phyloP scores from a whole-genome alignment of 2,797 vertebrate genomes.

The Linurgus olivaceus region DNA sequence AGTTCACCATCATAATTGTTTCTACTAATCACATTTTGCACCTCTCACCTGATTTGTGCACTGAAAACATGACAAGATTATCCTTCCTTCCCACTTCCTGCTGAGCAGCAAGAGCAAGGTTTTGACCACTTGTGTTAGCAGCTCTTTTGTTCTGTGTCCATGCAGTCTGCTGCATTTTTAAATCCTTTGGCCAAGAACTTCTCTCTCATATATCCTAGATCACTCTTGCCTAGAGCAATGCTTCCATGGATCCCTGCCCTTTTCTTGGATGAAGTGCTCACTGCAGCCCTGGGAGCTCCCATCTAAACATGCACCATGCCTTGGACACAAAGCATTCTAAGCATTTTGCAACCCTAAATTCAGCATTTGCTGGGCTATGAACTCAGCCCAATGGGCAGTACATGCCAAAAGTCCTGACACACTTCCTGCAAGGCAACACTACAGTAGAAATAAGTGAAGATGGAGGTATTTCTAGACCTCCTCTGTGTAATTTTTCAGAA shows the following conservation, averaged over 20 bases:
- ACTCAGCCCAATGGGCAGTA: neutral
- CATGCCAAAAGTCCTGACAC: neutral
- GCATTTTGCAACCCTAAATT: neutral
- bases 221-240: neutral
- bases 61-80: neutral
- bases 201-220: neutral
- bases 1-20: neutral
- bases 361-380: neutral
- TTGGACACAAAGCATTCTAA: neutral
- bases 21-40: neutral
- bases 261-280: neutral
- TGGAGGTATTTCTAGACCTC: neutral
- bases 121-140: neutral
- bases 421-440: neutral
- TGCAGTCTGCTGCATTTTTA: neutral
- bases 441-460: neutral
- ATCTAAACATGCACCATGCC: neutral
- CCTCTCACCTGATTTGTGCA: neutral
- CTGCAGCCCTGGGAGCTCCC: neutral
- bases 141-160: neutral
- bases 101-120: neutral
- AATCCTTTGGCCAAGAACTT: neutral
- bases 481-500: neutral
- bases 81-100: neutral
- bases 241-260: neutral